phyloP scores from a whole-genome alignment of 2,797 vertebrate genomes.

The Heterohyrax brucei region DNA sequence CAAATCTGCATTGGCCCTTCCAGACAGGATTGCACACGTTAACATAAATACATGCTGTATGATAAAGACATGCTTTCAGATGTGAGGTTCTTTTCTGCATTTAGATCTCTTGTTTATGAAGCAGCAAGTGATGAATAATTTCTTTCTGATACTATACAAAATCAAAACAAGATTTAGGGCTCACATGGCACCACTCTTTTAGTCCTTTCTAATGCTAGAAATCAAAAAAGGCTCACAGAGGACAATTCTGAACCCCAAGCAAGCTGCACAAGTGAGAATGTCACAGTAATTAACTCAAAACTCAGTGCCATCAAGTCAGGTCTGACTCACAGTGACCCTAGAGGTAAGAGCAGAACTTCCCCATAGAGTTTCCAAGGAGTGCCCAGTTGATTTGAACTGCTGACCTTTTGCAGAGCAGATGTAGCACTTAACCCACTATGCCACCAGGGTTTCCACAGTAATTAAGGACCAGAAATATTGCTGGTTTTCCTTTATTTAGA shows the following conservation, averaged over 20 bases:
- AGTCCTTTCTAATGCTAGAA: not conserved
- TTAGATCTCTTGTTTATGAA: slow-evolving; percentile 46
- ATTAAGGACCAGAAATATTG: not conserved
- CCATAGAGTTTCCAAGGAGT: no score
- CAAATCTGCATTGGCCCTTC: slow-evolving; percentile 31
- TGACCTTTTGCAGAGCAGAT: no score
- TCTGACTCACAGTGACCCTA: no score
- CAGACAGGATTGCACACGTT: not conserved
- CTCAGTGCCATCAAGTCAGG: no score
- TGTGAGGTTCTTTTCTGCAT: slow-evolving; percentile 27
- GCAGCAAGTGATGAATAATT: slow-evolving; percentile 10
- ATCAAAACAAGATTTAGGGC: slow-evolving; percentile 47
- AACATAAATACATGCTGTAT: not conserved
- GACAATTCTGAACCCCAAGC: not conserved
- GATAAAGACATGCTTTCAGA: not conserved
- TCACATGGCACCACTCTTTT: not conserved
- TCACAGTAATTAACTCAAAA: not conserved
- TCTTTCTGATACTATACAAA: slow-evolving; percentile 22
- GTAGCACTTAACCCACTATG: no score
- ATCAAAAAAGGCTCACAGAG: not conserved
- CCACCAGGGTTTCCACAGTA: not conserved
- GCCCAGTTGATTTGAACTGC: no score
- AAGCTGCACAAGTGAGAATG: not conserved
- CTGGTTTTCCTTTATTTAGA: not conserved
- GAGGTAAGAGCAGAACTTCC: no score